Conservation (phyloP, 2,797 vertebrate species). For the Sphaeramia orbicularis region DNA sequence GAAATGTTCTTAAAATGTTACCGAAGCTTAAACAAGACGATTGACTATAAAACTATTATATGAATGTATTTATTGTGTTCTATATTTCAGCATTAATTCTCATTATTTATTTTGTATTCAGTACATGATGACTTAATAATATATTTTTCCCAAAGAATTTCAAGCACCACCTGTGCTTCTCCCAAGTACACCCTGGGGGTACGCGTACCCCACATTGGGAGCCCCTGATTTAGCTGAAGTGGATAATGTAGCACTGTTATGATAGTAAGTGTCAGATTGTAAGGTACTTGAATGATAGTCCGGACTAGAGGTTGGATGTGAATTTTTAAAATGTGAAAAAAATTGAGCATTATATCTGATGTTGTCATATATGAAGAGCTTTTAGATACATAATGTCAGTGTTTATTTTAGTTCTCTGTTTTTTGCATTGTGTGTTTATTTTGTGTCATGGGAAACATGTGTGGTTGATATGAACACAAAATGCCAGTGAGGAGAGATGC, state of each 20-base stretch:
- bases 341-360: not conserved
- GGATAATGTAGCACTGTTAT: not conserved
- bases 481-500: constrained; percentile 27
- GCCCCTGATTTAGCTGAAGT: constrained; percentile 4
- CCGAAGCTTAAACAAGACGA: too few relatives aligned
- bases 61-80: too few relatives aligned
- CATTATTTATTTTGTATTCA: too few relatives aligned
- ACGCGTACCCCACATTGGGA: not conserved
- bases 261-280: constrained; percentile 10
- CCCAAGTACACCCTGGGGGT: not conserved
- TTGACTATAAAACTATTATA: too few relatives aligned
- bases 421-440: not conserved
- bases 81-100: too few relatives aligned
- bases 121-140: too few relatives aligned
- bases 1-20: too few relatives aligned
- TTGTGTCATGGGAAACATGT: not conserved
- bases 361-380: not conserved
- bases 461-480: constrained; percentile 20
- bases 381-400: not conserved
- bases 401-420: not conserved
- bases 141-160: too few relatives aligned
- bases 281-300: not conserved
- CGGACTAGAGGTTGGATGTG: not conserved
- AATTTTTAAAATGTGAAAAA: not conserved
- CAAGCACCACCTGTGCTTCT: too few relatives aligned